Percentiles rank a stretch among this genome's conserved stretches.
phyloP scores from a whole-genome alignment of 2,113 vertebrate genomes.

The Nyctereutes procyonoides region DNA sequence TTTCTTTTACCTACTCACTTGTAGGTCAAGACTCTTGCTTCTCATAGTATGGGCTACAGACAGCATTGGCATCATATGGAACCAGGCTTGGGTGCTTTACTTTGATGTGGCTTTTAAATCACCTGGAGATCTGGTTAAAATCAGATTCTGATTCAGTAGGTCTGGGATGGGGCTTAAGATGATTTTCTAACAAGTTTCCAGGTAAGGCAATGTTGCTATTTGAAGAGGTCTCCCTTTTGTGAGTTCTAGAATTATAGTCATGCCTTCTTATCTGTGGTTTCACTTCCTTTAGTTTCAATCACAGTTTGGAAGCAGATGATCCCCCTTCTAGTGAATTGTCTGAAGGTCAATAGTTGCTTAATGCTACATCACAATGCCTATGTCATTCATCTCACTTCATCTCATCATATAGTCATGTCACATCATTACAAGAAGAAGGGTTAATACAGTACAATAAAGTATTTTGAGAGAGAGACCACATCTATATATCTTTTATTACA shows the following conservation, averaged over 20 bases:
- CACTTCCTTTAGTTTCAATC: neutral
- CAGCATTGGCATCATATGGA: neutral
- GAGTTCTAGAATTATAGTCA: neutral
- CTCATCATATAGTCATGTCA: neutral
- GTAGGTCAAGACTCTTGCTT: neutral
- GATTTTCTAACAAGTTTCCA: neutral
- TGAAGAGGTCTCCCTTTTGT: neutral
- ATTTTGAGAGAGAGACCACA: neutral
- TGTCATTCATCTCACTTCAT: neutral
- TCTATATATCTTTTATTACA: neutral
- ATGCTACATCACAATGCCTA: neutral
- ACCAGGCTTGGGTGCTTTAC: neutral
- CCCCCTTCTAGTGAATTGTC: neutral
- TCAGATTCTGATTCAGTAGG: neutral
- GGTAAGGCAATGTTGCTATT: neutral
- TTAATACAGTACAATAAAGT: neutral
- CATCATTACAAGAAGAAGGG: neutral
- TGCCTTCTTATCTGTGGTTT: neutral
- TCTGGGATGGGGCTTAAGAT: neutral
- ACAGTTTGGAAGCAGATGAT: neutral
- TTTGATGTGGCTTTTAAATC: slow-evolving; percentile 9
- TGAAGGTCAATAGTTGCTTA: neutral
- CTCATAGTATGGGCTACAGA: neutral
- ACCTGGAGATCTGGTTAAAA: slow-evolving; percentile 40
- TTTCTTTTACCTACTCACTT: neutral